Evolutionary conservation across 2,797 vertebrate species (phyloP).

Genomic region (Brachyrhaphis roseni): DNA sequence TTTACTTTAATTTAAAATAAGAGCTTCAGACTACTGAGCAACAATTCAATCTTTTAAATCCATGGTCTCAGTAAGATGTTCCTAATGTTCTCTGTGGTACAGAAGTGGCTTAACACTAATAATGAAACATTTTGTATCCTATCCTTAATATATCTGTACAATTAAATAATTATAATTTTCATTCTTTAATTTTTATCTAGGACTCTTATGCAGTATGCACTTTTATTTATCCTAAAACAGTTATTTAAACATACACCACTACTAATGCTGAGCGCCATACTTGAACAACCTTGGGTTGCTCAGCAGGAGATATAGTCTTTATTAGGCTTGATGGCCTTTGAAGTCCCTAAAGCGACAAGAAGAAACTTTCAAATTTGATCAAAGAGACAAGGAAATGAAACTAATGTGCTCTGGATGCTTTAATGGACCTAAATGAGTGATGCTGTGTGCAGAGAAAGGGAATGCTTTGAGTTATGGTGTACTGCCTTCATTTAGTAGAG

Average conservation of each 20-base stretch:
- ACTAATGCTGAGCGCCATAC: conserved; percentile 44
- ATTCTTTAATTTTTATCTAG: background rate
- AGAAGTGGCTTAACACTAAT: background rate
- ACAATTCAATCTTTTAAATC: background rate
- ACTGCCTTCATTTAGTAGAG: background rate
- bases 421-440: conserved; percentile 6
- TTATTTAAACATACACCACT: conserved; percentile 27
- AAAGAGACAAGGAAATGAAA: conserved; percentile 42
- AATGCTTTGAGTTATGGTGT: conserved; percentile 11
- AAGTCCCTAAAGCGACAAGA: conserved; percentile 46
- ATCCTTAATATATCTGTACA: background rate
- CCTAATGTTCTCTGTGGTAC: background rate
- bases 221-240: background rate
- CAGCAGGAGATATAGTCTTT: conserved; percentile 58
- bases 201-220: too few relatives aligned
- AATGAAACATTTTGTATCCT: background rate
- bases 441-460: background rate
- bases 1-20: background rate
- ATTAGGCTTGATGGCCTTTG: conserved; percentile 62
- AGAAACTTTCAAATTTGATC: conserved; percentile 50
- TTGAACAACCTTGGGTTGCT: conserved; percentile 51
- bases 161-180: background rate
- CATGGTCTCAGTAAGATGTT: background rate
- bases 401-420: conserved; percentile 26
- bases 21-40: background rate